Evolutionary conservation across 2,113 vertebrate species (phyloP), one percentile per base, ranked within the genome.

Genomic region (Myodes glareolus): DNA sequence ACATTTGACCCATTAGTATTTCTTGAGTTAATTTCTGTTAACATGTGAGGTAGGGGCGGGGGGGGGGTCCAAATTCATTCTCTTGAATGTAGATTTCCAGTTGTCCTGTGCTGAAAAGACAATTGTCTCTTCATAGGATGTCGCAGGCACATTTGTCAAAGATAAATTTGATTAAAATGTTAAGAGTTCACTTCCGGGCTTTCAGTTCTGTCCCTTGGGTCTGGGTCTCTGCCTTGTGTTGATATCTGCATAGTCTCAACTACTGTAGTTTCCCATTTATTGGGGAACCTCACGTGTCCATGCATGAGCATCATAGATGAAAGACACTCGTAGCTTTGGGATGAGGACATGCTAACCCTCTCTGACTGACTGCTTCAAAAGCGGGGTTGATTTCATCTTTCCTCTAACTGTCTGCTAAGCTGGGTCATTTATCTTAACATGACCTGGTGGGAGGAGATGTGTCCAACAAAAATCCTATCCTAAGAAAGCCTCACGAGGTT

Each of bases 71-170:
- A 55, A n/a, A 52, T 88, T 72, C 86, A 39, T 55, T 39, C 36
- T 72, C 47, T 88, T 72, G 33, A 36, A 55, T 36, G 68, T 72
- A 25, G 86, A 29, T 55, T 88, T 50, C 67, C 55, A 58, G 42
- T 81, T 90, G n/a, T 29, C 5, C 65, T 90, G 55, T 72, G 93
- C 85, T 94, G 75, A 67, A 95, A 73, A 39, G 45, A 63, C 21
- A 10, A 21, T 78, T 58, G 52, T 67, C 73, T 39, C n/a, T 42
- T 58, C 58, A 42, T 23, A 39, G 42, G 78, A 73, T 50, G 31
- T 45, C 33, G 25, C 68, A 61, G 81, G 73, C 55, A 17, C 42
- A 16, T 61, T 47, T 55, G 55, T 19, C 45, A 77, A 92, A 88
- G 63, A 39, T 58, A 87, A 91, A 85, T 70, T 63, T 52, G 61